Conservation (phyloP, 2,797 vertebrate genomes). For the Hyperoplus lanceolatus region DNA sequence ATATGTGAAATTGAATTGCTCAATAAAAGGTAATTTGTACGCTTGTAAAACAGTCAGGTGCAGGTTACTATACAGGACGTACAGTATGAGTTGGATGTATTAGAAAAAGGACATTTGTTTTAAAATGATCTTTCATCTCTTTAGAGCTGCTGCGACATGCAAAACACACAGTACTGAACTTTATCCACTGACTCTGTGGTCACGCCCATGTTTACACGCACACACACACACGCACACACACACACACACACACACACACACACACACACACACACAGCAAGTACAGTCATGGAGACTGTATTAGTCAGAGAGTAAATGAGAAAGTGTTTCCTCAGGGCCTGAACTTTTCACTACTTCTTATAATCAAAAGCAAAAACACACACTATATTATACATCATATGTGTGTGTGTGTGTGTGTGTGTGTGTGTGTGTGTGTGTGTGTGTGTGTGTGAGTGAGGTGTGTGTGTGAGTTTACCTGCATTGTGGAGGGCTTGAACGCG, state of each 20-base stretch:
- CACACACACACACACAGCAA: conserved; percentile 2
- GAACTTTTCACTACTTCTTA: not conserved
- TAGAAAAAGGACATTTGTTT: not conserved
- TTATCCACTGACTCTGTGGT: conserved; percentile 20
- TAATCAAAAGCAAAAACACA: not conserved
- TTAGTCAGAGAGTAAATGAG: conserved; percentile 29
- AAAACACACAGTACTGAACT: conserved; percentile 16
- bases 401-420: too few species aligned
- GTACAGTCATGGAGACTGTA: conserved; percentile 47
- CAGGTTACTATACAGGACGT: not conserved
- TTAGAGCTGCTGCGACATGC: not conserved
- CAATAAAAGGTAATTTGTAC: too few species aligned
- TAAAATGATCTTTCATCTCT: not conserved
- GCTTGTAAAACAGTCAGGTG: too few species aligned
- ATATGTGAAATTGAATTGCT: too few species aligned
- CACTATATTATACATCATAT: not conserved
- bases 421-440: too few species aligned
- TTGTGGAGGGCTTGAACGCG: conserved; percentile 95
- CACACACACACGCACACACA: not conserved
- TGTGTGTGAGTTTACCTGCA: too few species aligned
- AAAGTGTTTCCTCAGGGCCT: conserved; percentile 20
- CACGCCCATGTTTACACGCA: conserved; percentile 42
- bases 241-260: not conserved
- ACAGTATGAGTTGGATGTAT: not conserved
- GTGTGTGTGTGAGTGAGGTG: too few species aligned